Conservation (phyloP, 2,797 vertebrate genomes). For the Anabacerthia variegaticeps region DNA sequence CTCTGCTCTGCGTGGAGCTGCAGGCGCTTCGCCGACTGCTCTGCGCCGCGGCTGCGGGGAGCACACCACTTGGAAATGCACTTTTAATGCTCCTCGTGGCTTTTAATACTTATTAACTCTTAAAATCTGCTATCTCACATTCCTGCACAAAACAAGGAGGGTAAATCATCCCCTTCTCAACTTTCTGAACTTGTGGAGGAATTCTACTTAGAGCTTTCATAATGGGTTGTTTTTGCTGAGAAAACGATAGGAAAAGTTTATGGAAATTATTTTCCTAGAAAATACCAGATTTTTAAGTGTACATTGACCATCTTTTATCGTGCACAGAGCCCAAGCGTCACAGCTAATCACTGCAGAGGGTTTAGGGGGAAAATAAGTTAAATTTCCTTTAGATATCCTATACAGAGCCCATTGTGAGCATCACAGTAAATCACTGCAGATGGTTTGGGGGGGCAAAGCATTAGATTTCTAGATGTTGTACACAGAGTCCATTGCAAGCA, state of each 20-base stretch:
- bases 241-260: not conserved
- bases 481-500: not conserved
- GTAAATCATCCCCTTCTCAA: not conserved
- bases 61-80: not conserved
- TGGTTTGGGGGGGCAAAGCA: not conserved
- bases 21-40: not conserved
- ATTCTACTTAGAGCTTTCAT: not conserved
- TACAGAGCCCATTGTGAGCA: not conserved
- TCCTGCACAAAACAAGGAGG: not conserved
- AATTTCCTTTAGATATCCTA: not conserved
- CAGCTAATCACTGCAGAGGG: not conserved
- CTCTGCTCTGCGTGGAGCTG: slow-evolving; percentile 66
- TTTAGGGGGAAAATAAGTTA: not conserved
- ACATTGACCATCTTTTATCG: not conserved
- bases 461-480: not conserved
- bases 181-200: slow-evolving; percentile 28
- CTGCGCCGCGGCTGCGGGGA: not conserved
- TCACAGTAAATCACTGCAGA: not conserved
- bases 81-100: not conserved
- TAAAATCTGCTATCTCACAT: not conserved
- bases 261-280: not conserved
- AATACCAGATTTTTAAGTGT: not conserved
- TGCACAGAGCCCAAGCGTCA: not conserved
- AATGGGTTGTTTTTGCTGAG: not conserved
- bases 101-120: not conserved